Evolutionary conservation across 2,113 vertebrate species (phyloP), one percentile per base, ranked within the genome.

Genomic region (Bagarius yarrelli): DNA sequence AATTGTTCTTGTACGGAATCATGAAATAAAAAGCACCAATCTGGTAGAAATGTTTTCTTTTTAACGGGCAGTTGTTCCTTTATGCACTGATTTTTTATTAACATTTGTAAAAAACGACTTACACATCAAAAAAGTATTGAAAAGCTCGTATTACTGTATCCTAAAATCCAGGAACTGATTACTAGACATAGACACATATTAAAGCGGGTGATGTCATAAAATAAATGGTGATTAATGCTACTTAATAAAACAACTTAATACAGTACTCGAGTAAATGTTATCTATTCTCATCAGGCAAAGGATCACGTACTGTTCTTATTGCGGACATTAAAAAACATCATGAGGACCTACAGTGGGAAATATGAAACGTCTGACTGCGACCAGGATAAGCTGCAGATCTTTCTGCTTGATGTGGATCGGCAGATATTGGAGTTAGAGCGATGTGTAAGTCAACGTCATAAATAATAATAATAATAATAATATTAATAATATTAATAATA

Each of bases 401-500:
- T 83, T 36, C 59, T 78, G 16, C 76, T 79, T 11, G 76, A 73
- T 55, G 47, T 83, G 32, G 16, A 79, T 30, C 81, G 81, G 5
- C 81, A 83, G 76, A 55, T 56, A 6, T 44, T 60, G 3, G 81
- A 83, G 76, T 59, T 83, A 11, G 55, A 83, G 18, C 47, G 12
- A 72, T 83, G 81, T 56, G 81, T 83, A 77, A 63, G 79, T 81
- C 18, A 32, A 11, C 2, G 3, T 18, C 14, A 47, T 69, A 52
- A 18, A 0, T 25, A 12, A 50, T 59, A 9, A 59, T n/a, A n/a
- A 61, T 61, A 3, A 15, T 52, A 18, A 52, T 30, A 52, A 53
- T 12, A 18, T 21, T 40, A 57, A 57, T 4, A 36, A 40, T 36
- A 36, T 61, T 2, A 40, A 21, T 34, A 56, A 36, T 15, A 57